These are phyloP conservation scores for Cosmia trapezina DNA, from an alignment of 2,888 invertebrate genomes.

Conservation along the genomic window DNA sequence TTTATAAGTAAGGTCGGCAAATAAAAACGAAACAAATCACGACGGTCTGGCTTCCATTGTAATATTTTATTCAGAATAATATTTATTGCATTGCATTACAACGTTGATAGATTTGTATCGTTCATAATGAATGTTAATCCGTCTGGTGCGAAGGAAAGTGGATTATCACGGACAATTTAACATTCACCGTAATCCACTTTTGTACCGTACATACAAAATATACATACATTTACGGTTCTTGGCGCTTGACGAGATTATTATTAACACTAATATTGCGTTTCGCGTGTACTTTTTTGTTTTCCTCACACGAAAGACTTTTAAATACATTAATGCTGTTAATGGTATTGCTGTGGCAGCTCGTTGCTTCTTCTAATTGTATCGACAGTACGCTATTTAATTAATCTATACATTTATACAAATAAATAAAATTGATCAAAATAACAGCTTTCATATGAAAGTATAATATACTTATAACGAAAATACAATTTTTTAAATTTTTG, in stretches of 20 bases:
- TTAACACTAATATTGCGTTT: slow-evolving; percentile 2
- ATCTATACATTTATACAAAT: too few relatives aligned
- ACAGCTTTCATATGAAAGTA: too few relatives aligned
- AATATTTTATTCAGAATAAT: slow-evolving; percentile 12
- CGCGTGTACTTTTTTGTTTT: background rate
- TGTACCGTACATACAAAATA: slow-evolving; percentile 13
- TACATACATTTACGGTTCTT: slow-evolving; percentile 34
- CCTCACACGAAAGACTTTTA: background rate
- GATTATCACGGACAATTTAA: slow-evolving; percentile 45
- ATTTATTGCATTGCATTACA: background rate
- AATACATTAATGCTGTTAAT: background rate
- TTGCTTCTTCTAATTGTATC: background rate
- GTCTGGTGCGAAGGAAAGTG: slow-evolving; percentile 31
- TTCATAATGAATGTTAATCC: slow-evolving; percentile 1
- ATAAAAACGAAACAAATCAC: background rate
- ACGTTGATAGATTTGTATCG: background rate
- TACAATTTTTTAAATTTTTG: too few relatives aligned
- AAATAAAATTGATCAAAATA: too few relatives aligned
- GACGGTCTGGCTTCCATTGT: background rate
- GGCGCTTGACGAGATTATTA: slow-evolving; percentile 1
- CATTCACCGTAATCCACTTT: slow-evolving; percentile 30
- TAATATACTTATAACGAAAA: too few relatives aligned
- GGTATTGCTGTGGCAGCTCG: too few relatives aligned
- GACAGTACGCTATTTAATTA: background rate
- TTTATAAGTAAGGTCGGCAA: slow-evolving; percentile 2